Evolutionary conservation across 2,888 invertebrate species (phyloP).

Genomic region (Mythimna impura): DNA sequence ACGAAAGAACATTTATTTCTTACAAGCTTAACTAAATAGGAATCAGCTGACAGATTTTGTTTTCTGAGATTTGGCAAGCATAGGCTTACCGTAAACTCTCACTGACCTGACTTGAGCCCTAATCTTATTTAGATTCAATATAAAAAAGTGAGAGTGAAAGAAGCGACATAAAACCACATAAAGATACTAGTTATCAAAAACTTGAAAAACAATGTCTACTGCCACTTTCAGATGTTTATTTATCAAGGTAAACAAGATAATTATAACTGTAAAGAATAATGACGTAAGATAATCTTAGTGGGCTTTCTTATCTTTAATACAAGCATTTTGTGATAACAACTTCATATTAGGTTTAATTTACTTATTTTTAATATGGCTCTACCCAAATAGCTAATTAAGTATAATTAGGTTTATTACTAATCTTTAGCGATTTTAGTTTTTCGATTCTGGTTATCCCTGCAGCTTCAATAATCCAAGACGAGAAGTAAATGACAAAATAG

Average conservation of each 20-base stretch:
- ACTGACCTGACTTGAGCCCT: not conserved
- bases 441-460: slow-evolving; percentile 16
- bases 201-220: not conserved
- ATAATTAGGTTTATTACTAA: not conserved
- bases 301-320: slow-evolving; percentile 8
- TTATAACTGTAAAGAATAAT: slow-evolving; percentile 1
- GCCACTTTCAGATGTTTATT: not conserved
- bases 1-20: too few relatives aligned
- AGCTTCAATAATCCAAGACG: slow-evolving; percentile 5
- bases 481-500: slow-evolving; percentile 18
- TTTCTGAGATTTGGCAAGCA: not conserved
- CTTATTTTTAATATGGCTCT: not conserved
- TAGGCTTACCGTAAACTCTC: not conserved
- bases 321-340: slow-evolving; percentile 5
- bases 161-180: not conserved
- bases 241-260: slow-evolving; percentile 1
- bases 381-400: not conserved
- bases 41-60: not conserved
- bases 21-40: not conserved
- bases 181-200: not conserved
- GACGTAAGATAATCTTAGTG: not conserved
- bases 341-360: not conserved
- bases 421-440: slow-evolving; percentile 17
- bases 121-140: not conserved
- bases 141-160: not conserved